Evolutionary conservation across 2,113 vertebrate species (phyloP), one percentile per base, ranked within the genome.

Genomic region (Sapajus apella): DNA sequence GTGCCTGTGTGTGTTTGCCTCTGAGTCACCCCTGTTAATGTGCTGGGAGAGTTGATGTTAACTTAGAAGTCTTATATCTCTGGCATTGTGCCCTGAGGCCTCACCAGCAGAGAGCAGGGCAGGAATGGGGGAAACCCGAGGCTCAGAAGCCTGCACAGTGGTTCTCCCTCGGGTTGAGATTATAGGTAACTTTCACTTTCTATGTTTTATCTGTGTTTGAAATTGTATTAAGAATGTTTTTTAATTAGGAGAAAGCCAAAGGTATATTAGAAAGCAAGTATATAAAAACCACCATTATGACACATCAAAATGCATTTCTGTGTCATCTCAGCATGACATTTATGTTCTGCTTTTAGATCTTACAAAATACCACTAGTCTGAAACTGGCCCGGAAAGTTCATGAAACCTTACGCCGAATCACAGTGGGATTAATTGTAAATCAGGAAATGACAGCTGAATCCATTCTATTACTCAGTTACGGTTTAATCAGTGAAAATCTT

Each of bases 401-500:
- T 0, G 99, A 99, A 10, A 99, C 99, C 1, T 98, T 99, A 92
- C 99, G 99, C 47, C 99, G 99, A 43, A 97, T 99, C 72, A 97
- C 99, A 92, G 96, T 98, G 93, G 99, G 99, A 86, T 98, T 99
- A 93, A 99, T 99, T 6, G 96, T 98, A 93, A 99, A 99, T 91
- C 72, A 96, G 2, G 99, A 98, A 73, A 99, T 99, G 99, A 99
- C 97, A 0, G 97, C 99, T 23, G 98, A 99, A 87, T 98, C 99
- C 32, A 97, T 99, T 8, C 98, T 99, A 4, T 98, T 99, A 94
- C 99, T 99, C 94, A 99, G 99, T 97, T 99, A 99, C 0, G 99
- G 99, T 35, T 99, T 99, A 95, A 98, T 99, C 98, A 99, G 99
- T 98, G 98, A 99, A 98, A 99, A 99, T 86, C 98, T 99, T 55